Evolutionary conservation across 2,888 invertebrate genomes (phyloP).

Genomic region (Acronicta aceris): DNA sequence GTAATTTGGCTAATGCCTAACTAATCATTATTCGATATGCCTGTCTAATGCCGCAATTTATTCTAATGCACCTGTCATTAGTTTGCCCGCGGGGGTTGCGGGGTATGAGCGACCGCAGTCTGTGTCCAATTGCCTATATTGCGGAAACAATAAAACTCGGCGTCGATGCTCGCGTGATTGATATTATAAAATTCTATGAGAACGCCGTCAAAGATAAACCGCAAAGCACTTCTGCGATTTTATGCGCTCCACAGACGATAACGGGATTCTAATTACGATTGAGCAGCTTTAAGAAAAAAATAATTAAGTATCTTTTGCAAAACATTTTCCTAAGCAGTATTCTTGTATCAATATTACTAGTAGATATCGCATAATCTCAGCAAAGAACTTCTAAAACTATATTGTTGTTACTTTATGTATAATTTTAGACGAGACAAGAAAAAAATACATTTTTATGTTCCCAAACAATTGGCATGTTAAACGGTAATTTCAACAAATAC

Average conservation of each 20-base stretch:
- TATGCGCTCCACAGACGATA: slow-evolving; percentile 52
- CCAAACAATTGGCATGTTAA: slow-evolving; percentile 46
- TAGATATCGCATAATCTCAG: not conserved
- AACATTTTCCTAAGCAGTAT: slow-evolving; percentile 1
- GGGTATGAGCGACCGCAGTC: slow-evolving; percentile 40
- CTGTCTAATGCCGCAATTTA: slow-evolving; percentile 25
- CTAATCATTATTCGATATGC: slow-evolving; percentile 7
- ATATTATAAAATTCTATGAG: slow-evolving; percentile 66
- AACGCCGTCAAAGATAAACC: slow-evolving; percentile 53
- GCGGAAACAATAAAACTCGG: slow-evolving; percentile 73
- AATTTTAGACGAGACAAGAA: slow-evolving; percentile 1
- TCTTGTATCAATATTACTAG: not conserved
- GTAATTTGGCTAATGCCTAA: slow-evolving; percentile 22
- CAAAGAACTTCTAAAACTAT: not conserved
- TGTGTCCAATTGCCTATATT: slow-evolving; percentile 69
- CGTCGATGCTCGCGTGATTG: slow-evolving; percentile 63
- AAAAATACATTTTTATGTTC: slow-evolving; percentile 25
- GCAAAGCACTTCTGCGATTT: slow-evolving; percentile 57
- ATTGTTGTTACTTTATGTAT: not conserved
- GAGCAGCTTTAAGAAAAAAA: slow-evolving; percentile 33
- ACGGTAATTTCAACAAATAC: slow-evolving; percentile 48
- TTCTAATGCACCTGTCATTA: slow-evolving; percentile 40
- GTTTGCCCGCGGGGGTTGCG: slow-evolving; percentile 12
- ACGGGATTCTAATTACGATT: slow-evolving; percentile 56
- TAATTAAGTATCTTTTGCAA: slow-evolving; percentile 5